A percentile compares a stretch with the other conserved stretches of the same genome.
Conservation (phyloP, 2,797 vertebrate species). For the Dipus sagitta region DNA sequence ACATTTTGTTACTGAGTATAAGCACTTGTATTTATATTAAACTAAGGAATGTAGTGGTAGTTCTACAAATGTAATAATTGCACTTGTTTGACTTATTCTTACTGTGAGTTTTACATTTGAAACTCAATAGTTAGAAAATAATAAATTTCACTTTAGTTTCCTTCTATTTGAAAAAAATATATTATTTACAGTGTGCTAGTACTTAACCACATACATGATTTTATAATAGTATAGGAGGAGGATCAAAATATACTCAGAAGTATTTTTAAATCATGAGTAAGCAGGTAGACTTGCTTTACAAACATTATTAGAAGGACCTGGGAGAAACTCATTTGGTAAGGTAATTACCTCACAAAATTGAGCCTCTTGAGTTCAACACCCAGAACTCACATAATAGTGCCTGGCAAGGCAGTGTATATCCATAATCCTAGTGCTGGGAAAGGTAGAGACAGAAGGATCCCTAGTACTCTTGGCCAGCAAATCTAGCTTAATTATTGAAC, state of each 20-base stretch:
- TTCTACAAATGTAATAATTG: conserved; percentile 2
- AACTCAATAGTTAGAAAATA: conserved; percentile 24
- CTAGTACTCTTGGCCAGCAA: no score
- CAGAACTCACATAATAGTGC: no score
- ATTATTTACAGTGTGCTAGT: background rate
- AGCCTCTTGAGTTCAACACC: no score
- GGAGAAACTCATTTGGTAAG: no score
- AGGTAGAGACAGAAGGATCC: no score
- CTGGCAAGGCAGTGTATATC: no score
- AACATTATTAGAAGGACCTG: no score
- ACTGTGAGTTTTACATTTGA: conserved; percentile 13
- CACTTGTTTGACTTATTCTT: conserved; percentile 21
- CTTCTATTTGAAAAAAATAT: conserved; percentile 31
- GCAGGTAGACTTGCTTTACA: background rate
- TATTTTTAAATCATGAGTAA: conserved; percentile 36
- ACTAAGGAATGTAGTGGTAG: background rate
- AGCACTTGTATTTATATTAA: conserved; percentile 11
- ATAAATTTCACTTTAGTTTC: conserved; percentile 38
- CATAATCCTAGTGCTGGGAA: no score
- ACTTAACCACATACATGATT: background rate
- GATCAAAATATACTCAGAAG: background rate
- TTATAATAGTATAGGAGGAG: background rate
- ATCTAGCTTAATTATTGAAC: no score
- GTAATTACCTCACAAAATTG: no score
- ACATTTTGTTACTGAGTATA: conserved; percentile 11